Conservation (phyloP, 1,140 invertebrate species). For the Bombus affinis region DNA sequence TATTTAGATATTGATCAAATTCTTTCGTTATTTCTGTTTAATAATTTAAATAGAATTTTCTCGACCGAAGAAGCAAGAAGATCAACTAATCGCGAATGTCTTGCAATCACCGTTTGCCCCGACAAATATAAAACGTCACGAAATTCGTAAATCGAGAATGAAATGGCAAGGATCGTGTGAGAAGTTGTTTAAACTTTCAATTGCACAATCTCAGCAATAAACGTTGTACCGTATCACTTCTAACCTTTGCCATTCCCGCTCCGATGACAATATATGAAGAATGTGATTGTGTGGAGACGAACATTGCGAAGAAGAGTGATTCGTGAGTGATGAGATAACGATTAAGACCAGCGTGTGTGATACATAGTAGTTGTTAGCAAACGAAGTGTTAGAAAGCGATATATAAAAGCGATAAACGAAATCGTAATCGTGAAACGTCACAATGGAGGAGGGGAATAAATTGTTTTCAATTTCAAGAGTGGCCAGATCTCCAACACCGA, state of each 20-base stretch:
- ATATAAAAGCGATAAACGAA: slow-evolving; percentile 18
- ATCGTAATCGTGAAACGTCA: slow-evolving; percentile 14
- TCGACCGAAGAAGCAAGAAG: background rate
- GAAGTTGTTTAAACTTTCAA: background rate
- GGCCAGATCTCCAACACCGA: slow-evolving; percentile 80
- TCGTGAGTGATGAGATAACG: background rate
- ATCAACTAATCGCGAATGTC: too few relatives aligned
- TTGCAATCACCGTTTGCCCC: slow-evolving; percentile 27
- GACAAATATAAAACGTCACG: background rate
- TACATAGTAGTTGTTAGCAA: slow-evolving; percentile 19
- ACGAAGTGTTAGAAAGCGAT: slow-evolving; percentile 45
- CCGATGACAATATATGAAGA: background rate
- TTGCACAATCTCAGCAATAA: background rate
- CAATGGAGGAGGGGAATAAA: background rate
- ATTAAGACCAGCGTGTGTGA: slow-evolving; percentile 9
- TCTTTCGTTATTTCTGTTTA: too few relatives aligned
- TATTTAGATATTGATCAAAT: accelerated
- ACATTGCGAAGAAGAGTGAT: background rate
- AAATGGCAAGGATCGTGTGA: slow-evolving; percentile 25
- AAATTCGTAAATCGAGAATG: slow-evolving; percentile 25
- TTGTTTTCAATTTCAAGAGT: slow-evolving; percentile 72
- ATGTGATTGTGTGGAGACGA: background rate
- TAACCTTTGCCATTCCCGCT: slow-evolving; percentile 17
- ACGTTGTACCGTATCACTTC: background rate
- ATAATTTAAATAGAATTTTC: background rate